Evolutionary conservation across 2,113 vertebrate species (phyloP).

Genomic region (Phalacrocorax pelagicus): DNA sequence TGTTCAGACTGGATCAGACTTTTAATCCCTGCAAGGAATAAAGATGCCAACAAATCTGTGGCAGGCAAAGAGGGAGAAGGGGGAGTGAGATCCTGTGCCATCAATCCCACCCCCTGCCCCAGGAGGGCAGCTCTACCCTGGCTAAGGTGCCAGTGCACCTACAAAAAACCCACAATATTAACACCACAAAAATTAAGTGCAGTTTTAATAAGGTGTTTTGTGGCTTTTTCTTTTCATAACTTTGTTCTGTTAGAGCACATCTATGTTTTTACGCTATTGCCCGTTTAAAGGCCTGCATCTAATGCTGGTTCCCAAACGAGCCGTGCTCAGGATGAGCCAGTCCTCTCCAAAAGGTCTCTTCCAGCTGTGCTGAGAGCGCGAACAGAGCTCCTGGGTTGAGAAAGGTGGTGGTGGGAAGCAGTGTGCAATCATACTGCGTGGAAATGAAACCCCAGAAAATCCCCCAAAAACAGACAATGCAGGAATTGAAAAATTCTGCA

Average conservation of each 20-base stretch:
- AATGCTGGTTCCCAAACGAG: not conserved
- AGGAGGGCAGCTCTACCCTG: not conserved
- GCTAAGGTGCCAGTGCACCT: not conserved
- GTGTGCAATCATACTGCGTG: not conserved
- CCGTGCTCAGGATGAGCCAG: not conserved
- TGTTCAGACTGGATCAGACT: not conserved
- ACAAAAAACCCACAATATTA: not conserved
- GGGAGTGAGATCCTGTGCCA: rapidly evolving
- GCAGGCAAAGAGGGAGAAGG: not conserved
- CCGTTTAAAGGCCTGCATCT: not conserved
- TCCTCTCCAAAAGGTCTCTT: not conserved
- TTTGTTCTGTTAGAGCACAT: not conserved
- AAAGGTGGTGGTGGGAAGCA: not conserved
- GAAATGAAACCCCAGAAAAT: not conserved
- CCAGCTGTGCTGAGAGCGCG: not conserved
- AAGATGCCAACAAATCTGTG: not conserved
- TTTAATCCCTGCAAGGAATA: not conserved
- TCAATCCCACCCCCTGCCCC: rapidly evolving
- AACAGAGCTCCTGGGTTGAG: not conserved
- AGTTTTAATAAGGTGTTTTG: rapidly evolving
- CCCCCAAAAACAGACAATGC: rapidly evolving
- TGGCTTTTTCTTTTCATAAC: not conserved
- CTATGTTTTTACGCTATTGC: rapidly evolving
- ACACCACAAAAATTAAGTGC: not conserved
- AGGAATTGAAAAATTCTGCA: not conserved